Evolutionary conservation across 2,888 invertebrate species (phyloP).

Genomic region (Sphecodes monilicornis): DNA sequence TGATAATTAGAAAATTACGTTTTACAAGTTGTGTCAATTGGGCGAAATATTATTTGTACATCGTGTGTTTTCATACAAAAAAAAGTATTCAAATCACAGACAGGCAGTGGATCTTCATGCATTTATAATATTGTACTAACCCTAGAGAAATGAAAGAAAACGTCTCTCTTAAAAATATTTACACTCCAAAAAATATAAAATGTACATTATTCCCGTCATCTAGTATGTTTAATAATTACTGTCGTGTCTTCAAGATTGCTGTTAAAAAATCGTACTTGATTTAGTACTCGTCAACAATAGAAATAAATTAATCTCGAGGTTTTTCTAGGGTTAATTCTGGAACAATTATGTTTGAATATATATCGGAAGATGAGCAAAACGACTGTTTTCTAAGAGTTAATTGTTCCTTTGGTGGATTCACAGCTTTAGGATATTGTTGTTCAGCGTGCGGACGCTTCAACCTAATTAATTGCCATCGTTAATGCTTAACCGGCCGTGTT

Average conservation of each 20-base stretch:
- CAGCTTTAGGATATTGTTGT: conserved; percentile 23
- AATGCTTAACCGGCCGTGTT: conserved; percentile 31
- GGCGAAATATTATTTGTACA: not conserved
- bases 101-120: not conserved
- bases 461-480: conserved; percentile 21
- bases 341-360: not conserved
- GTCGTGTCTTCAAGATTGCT: not conserved
- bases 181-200: not conserved
- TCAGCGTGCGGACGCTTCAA: conserved; percentile 28
- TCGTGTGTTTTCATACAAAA: too few species aligned
- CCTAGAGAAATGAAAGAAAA: not conserved
- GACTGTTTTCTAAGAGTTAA: not conserved
- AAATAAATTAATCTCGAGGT: not conserved
- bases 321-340: not conserved
- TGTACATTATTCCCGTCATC: not conserved
- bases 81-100: too few species aligned
- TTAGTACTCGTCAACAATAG: not conserved
- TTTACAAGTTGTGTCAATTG: too few species aligned
- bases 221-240: too few species aligned
- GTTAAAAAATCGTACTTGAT: not conserved
- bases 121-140: not conserved
- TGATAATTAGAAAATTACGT: too few species aligned
- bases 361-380: too few species aligned
- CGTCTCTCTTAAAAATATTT: not conserved
- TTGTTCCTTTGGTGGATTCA: conserved; percentile 27